Evolutionary conservation across 2,113 vertebrate genomes (phyloP).

Genomic region (Budorcas taxicolor): DNA sequence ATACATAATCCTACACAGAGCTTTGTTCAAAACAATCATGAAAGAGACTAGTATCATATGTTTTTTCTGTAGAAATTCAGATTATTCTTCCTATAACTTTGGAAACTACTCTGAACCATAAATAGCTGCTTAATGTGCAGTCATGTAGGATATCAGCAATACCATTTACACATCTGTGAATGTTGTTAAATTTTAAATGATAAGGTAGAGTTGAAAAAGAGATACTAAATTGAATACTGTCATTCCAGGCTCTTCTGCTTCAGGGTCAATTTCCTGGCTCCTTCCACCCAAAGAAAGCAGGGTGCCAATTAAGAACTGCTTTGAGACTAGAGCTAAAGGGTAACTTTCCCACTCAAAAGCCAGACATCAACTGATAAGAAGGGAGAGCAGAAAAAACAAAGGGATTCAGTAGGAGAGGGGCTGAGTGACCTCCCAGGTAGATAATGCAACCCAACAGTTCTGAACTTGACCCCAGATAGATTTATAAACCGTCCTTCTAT

Average conservation of each 20-base stretch:
- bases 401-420: background rate
- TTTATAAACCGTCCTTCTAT: background rate
- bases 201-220: background rate
- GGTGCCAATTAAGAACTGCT: background rate
- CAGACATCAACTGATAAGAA: background rate
- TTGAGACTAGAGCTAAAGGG: background rate
- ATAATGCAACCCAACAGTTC: background rate
- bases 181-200: background rate
- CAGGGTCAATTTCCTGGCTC: background rate
- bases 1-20: background rate
- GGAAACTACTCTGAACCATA: background rate
- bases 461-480: background rate
- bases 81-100: background rate
- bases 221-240: background rate
- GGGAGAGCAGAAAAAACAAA: background rate
- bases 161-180: background rate
- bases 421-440: background rate
- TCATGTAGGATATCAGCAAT: accelerated
- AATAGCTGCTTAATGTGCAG: background rate
- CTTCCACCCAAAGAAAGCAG: background rate
- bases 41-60: background rate
- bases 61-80: background rate
- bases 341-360: background rate
- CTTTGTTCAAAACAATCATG: background rate
- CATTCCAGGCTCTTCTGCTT: background rate